A percentile compares a stretch with the other conserved stretches of the same genome.
Evolutionary conservation across 37 sponge, comb jelly and placozoan species (phyloP).

Genomic region (Crambe crambe): DNA sequence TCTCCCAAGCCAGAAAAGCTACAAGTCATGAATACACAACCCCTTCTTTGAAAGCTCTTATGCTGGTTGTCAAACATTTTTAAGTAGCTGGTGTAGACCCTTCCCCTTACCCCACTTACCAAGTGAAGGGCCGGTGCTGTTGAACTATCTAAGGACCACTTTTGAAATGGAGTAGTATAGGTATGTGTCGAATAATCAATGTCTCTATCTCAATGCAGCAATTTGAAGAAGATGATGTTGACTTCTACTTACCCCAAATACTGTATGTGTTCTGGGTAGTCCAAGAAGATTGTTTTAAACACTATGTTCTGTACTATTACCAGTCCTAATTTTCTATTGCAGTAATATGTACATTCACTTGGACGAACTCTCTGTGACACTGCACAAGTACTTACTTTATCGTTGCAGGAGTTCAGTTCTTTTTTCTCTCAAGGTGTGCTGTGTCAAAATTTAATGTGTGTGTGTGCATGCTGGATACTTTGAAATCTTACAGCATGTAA

Average conservation of each 20-base stretch:
- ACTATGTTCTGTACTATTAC: neutral
- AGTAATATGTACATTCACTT: constrained; percentile 91
- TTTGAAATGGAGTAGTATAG: no score
- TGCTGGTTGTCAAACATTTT: no score
- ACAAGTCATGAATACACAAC: no score
- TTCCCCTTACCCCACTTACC: no score
- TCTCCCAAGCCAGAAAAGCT: no score
- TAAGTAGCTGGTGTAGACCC: no score
- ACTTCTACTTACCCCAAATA: constrained; percentile 89
- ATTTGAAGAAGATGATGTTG: constrained; percentile 74
- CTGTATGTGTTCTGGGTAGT: constrained; percentile 28
- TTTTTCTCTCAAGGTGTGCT: constrained; percentile 73
- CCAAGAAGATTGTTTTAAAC: neutral
- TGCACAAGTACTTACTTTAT: constrained; percentile 83
- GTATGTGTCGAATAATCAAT: no score
- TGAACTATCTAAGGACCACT: no score
- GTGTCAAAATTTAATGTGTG: neutral
- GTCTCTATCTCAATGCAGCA: no score
- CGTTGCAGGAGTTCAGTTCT: constrained; percentile 67
- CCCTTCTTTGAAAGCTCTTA: no score
- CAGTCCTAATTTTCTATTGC: neutral
- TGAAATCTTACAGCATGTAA: neutral
- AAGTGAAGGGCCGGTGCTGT: no score
- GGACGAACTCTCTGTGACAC: constrained; percentile 66
- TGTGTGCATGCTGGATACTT: neutral